Base-by-base conservation (phyloP, 2,797 vertebrate genomes). In the Triplophysa yarkandensis region DNA sequence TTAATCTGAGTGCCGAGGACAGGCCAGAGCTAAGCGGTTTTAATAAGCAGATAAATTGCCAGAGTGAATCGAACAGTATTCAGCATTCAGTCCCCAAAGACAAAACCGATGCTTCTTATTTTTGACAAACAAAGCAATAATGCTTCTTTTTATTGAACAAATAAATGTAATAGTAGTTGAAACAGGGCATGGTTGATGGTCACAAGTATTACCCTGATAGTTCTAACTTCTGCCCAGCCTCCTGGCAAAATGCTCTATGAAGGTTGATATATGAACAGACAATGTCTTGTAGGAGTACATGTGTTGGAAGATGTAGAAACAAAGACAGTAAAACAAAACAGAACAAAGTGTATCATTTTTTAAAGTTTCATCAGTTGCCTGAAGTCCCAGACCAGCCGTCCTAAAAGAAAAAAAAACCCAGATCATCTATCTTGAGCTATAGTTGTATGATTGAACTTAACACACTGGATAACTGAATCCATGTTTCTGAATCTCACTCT, bases 11-110 rank as follows among this genome's bases (percentile, higher is more conserved):
- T 63, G 61, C 74, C 55, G 57, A 52, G 32, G 28, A 65, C 52
- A 21, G 27, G 68, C 41, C 46, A 54, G 28, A 55, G 30, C 55
- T 69, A 57, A 72, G 68, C 34, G 10, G 84, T 89, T 89, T 91
- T 92, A 92, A 93, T 93, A 93, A 92, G 89, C 83, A 87, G 86
- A 89, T 88, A 90, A 91, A 93, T 91, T 88, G 90, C 83, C 80
- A 82, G 88, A 91, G 90, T 91, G 88, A 92, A 92, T 91, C 83
- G 89, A 89, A 66, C 77, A 71, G 60, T 77, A 78, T 81, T 80
- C 88, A 72, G 76, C 85, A 25, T 58, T 68, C 41, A 58, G 21
- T 48, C 64, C 78, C 64, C 36, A 48, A 43, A 73, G 62, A 28
- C 28, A 36, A 66, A 0, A 46, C 63, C n/a, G 27, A 39, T 34